Base-by-base conservation (phyloP, 1,140 invertebrate species). In the Drosophila biarmipes region DNA sequence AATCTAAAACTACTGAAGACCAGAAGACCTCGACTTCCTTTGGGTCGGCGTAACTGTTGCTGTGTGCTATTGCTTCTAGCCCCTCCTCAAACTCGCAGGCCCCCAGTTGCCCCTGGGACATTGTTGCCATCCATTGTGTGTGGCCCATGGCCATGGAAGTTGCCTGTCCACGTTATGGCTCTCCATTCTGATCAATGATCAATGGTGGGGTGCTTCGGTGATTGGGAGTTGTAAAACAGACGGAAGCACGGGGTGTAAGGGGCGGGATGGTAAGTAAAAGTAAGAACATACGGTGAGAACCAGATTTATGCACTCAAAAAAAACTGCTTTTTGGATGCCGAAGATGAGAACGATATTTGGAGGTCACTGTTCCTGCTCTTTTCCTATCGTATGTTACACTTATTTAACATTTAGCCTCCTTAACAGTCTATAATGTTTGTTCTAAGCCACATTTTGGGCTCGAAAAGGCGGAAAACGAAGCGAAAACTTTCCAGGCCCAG, bases 21-120 rank as follows among this genome's bases (percentile, higher is more conserved):
- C 40, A 38, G 51, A 79, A 87, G 84, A 89, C 84, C 84, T 89
- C 84, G 84, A 89, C 84, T 89, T 89, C 84, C 84, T 89, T 89
- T 89, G 84, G 84, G 76, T 84, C 84, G 80, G 42, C 57, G 80
- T 76, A 63, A 79, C 59, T 52, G 64, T 49, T 75, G 77, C 71
- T 49, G 71, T 66, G 57, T 46, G 46, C 45, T 34, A 63, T 67
- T 64, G 35, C 35, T 19, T 31, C 34, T 29, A 31, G 12, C 43
- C 42, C 55, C 31, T 12, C 7, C 21, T 11, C 31, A 4, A 7
- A 12, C 21, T 14, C 21, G 5, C 17, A 17, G 11, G 10, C 12
- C 24, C 48, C 38, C 40, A 19, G 40, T 11, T 15, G 43, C 43
- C 43, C 34, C 58, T 42, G 58, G 35, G 35, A 27, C 21, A 42